These are phyloP conservation scores for Pteronura brasiliensis DNA, from an alignment of 2,113 vertebrate genomes.

Conservation along the genomic window DNA sequence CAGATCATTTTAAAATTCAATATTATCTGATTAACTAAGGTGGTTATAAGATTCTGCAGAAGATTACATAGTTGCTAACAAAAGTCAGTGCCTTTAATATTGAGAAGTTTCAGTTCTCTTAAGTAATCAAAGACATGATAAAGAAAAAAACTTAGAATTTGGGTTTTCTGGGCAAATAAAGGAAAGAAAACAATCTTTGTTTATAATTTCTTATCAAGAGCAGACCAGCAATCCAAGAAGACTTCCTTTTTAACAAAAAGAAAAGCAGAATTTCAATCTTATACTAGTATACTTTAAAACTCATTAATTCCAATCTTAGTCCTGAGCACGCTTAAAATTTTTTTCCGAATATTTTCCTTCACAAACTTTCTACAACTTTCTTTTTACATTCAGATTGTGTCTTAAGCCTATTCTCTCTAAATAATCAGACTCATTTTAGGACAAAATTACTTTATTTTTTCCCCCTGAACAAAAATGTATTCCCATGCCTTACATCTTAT, in stretches of 20 bases:
- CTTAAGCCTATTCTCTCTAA: background rate
- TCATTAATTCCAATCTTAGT: background rate
- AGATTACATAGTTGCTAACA: background rate
- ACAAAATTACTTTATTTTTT: background rate
- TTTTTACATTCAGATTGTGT: background rate
- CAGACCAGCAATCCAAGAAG: background rate
- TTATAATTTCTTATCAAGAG: background rate
- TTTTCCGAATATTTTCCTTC: background rate
- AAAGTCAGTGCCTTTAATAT: background rate
- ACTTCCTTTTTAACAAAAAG: background rate
- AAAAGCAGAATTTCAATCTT: background rate
- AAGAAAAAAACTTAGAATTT: background rate
- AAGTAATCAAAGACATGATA: background rate
- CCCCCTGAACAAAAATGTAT: background rate
- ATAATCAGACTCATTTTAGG: background rate
- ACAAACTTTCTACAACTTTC: background rate
- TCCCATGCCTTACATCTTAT: background rate
- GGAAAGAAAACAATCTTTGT: background rate
- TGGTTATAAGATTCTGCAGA: background rate
- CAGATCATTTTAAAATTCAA: background rate
- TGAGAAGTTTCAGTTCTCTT: background rate
- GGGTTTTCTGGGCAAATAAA: background rate
- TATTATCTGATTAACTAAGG: background rate
- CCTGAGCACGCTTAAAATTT: background rate
- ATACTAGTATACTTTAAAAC: background rate